phyloP scores from a whole-genome alignment of 2,797 vertebrate species.

The Falco rusticolus region DNA sequence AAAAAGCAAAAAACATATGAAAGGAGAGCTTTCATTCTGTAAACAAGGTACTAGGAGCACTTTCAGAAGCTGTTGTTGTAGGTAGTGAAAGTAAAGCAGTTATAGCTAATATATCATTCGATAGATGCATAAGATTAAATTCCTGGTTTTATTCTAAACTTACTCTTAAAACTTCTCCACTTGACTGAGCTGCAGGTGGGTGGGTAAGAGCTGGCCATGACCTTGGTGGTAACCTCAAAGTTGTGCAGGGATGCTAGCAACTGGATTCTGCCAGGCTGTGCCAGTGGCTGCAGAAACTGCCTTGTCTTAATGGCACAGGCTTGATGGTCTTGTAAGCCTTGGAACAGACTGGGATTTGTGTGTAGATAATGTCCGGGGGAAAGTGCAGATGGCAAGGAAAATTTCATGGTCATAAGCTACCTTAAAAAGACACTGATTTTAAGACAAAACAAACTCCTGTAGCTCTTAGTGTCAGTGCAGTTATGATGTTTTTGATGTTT shows the following conservation, averaged over 20 bases:
- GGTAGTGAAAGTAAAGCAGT: neutral
- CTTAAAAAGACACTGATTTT: neutral
- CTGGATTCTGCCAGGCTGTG: neutral
- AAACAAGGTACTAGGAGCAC: neutral
- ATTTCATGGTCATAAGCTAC: neutral
- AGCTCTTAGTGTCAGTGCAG: neutral
- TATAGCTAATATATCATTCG: neutral
- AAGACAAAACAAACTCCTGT: neutral
- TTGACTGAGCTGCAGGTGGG: neutral
- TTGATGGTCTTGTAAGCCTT: neutral
- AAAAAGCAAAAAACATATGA: rapidly evolving
- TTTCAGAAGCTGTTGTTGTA: neutral
- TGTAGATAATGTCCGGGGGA: neutral
- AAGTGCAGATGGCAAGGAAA: neutral
- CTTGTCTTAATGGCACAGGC: neutral
- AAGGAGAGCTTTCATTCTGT: neutral
- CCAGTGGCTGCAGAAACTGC: neutral
- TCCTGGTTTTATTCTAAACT: neutral
- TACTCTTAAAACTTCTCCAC: neutral
- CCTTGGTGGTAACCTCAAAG: neutral
- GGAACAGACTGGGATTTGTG: neutral
- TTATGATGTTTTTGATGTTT: neutral
- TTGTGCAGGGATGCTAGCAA: neutral
- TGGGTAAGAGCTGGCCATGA: neutral
- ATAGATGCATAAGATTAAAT: neutral